Percentiles rank a stretch among this genome's conserved stretches.
Evolutionary conservation across 1,140 invertebrate species (phyloP).

Genomic region (Diabrotica undecimpunctata): DNA sequence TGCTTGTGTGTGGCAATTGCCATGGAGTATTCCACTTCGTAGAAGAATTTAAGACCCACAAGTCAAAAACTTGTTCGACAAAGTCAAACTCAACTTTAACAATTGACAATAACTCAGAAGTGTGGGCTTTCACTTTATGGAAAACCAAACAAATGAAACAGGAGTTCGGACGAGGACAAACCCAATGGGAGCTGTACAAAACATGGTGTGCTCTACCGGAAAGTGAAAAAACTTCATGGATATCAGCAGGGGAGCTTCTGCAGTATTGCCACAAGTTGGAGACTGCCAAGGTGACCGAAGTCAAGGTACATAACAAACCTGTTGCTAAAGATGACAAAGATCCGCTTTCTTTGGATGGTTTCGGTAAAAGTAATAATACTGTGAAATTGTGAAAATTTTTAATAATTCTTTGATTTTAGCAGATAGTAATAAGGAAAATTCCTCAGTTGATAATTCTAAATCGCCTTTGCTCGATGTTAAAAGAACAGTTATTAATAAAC

Average conservation of each 20-base stretch:
- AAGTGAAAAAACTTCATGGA: slow-evolving; percentile 67
- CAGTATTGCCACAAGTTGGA: slow-evolving; percentile 62
- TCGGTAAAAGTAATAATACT: slow-evolving; percentile 15
- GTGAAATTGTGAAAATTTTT: slow-evolving; percentile 13
- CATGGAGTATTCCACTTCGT: slow-evolving; percentile 74
- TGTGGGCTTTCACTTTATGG: slow-evolving; percentile 81
- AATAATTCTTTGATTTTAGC: slow-evolving; percentile 20
- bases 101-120: slow-evolving; percentile 71
- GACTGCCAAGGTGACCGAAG: slow-evolving; percentile 50
- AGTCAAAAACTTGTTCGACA: slow-evolving; percentile 55
- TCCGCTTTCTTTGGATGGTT: slow-evolving; percentile 27
- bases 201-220: slow-evolving; percentile 76
- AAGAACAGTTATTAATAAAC: slow-evolving; percentile 8
- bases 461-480: slow-evolving; percentile 4
- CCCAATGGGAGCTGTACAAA: slow-evolving; percentile 76
- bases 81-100: slow-evolving; percentile 29
- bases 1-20: slow-evolving; percentile 76
- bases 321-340: slow-evolving; percentile 22
- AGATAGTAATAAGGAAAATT: slow-evolving; percentile 32
- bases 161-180: slow-evolving; percentile 51
- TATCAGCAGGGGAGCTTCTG: slow-evolving; percentile 70
- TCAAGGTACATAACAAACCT: slow-evolving; percentile 21
- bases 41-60: slow-evolving; percentile 72
- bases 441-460: slow-evolving; percentile 6
- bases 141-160: slow-evolving; percentile 58